phyloP scores from a whole-genome alignment of 1,140 invertebrate species.

The Drosophila arawakana region DNA sequence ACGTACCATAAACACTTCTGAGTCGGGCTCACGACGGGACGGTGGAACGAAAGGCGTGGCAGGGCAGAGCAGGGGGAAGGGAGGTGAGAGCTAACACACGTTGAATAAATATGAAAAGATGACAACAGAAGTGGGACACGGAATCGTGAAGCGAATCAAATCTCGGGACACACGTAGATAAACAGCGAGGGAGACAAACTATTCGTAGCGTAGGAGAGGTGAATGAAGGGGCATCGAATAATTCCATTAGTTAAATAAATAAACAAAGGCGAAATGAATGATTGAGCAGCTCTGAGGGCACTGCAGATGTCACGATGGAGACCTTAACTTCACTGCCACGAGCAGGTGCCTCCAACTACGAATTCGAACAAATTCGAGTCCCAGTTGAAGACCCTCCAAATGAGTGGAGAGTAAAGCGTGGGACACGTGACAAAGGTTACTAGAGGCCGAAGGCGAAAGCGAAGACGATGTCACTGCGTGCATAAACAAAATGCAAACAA shows the following conservation, averaged over 20 bases:
- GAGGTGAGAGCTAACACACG: slow-evolving; percentile 33
- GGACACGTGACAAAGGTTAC: slow-evolving; percentile 48
- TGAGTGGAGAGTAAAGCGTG: slow-evolving; percentile 14
- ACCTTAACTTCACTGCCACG: slow-evolving; percentile 45
- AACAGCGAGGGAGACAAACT: slow-evolving; percentile 33
- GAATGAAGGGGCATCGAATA: slow-evolving; percentile 52
- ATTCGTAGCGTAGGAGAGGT: slow-evolving; percentile 1
- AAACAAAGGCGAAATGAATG: slow-evolving; percentile 76
- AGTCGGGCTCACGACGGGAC: neutral
- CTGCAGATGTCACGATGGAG: slow-evolving; percentile 26
- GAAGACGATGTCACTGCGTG: slow-evolving; percentile 37
- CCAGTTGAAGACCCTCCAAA: slow-evolving; percentile 18
- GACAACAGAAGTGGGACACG: slow-evolving; percentile 31
- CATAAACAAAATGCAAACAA: slow-evolving; percentile 67
- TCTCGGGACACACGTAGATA: slow-evolving; percentile 47
- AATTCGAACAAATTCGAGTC: slow-evolving; percentile 11
- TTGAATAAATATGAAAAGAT: slow-evolving; percentile 53
- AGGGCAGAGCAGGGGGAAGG: neutral
- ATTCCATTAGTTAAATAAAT: slow-evolving; percentile 82
- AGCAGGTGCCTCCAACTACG: slow-evolving; percentile 6
- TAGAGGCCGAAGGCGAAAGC: slow-evolving; percentile 35
- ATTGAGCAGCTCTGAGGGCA: slow-evolving; percentile 59
- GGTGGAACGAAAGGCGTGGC: neutral
- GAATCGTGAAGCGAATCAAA: slow-evolving; percentile 36
- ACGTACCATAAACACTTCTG: slow-evolving; percentile 45